Base-by-base conservation (phyloP, 2,797 vertebrate species). In the Rhodeus uyekii region DNA sequence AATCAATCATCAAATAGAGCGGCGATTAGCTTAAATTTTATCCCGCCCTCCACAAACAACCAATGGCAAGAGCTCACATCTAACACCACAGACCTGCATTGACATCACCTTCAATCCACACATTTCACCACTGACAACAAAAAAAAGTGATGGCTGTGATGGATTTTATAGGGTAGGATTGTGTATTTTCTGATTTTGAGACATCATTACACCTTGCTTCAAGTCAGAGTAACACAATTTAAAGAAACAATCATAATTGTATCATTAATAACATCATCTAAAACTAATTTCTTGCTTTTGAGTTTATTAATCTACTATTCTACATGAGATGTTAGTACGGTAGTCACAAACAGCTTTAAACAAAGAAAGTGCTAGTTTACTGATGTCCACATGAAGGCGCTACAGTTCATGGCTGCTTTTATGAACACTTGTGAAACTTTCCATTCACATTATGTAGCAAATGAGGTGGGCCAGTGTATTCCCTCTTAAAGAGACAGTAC, bases 1-100 rank as follows among this genome's bases (percentile, higher is more conserved):
- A 92, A 93, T 92, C 87, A 88, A 86, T 86, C 36, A 64, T 73
- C 78, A 63, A 82, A 36, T 13, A 61, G 29, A 29, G 76, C 5
- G 9, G 12, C 19, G 39, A 81, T 19, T 19, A 76, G n/a, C n/a
- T 29, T 38, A 80, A 38, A 27, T 12, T 39, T 63, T n/a, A 38
- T 60, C 5, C 22, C 58, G 27, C 34, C 38, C 1, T 18, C 29
- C n/a, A 60, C 42, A 50, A 58, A 8, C 64, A 36, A 48, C 76
- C 75, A 67, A 64, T 69, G n/a, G n/a, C n/a, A n/a, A n/a, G n/a
- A n/a, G n/a, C n/a, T n/a, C n/a, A n/a, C n/a, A n/a, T n/a, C n/a
- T n/a, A n/a, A n/a, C n/a, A n/a, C n/a, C 38, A 78, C 77, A 83
- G 50, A 86, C 81, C 72, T 75, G 85, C 84, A 87, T 12, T 55